phyloP scores from a whole-genome alignment of 2,113 vertebrate genomes.

The Gila orcuttii region DNA sequence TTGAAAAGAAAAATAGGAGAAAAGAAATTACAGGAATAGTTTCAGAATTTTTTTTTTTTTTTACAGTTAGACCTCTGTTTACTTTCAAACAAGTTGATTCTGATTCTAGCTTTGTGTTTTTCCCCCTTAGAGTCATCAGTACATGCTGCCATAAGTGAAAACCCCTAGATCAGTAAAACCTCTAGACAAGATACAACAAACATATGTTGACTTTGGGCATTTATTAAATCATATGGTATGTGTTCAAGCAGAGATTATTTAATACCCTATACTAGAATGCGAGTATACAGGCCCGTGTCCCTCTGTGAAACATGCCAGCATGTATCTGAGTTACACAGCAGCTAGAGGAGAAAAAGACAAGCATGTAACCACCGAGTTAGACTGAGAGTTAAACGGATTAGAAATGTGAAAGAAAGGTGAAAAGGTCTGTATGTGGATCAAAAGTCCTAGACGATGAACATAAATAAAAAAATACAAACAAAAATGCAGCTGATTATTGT shows the following conservation, averaged over 20 bases:
- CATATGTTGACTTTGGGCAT: conserved; percentile 35
- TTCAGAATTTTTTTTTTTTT: conserved; percentile 9
- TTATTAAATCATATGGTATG: conserved; percentile 29
- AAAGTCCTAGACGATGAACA: conserved; percentile 42
- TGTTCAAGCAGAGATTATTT: conserved; percentile 2
- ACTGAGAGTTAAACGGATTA: conserved; percentile 42
- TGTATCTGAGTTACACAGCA: conserved; percentile 42
- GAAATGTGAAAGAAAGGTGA: conserved; percentile 30
- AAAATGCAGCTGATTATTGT: conserved; percentile 72
- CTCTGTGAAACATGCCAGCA: conserved; percentile 44
- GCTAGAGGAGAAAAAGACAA: conserved; percentile 46
- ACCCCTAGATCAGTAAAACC: conserved; percentile 1
- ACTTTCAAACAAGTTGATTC: conserved; percentile 20
- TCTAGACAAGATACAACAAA: conserved; percentile 31
- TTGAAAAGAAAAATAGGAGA: conserved; percentile 61
- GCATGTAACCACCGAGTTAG: conserved; percentile 29
- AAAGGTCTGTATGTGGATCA: conserved; percentile 13
- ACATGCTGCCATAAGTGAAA: conserved; percentile 42
- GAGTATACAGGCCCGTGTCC: conserved; percentile 29
- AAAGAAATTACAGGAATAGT: conserved; percentile 56
- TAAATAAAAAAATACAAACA: conserved; percentile 66
- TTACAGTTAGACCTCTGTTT: conserved; percentile 42
- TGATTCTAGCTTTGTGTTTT: conserved; percentile 28
- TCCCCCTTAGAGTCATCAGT: conserved; percentile 31
- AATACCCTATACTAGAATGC: conserved; percentile 5